These are phyloP conservation scores for Pomacea canaliculata DNA, from an alignment of 2,888 invertebrate genomes.

Conservation along the genomic window DNA sequence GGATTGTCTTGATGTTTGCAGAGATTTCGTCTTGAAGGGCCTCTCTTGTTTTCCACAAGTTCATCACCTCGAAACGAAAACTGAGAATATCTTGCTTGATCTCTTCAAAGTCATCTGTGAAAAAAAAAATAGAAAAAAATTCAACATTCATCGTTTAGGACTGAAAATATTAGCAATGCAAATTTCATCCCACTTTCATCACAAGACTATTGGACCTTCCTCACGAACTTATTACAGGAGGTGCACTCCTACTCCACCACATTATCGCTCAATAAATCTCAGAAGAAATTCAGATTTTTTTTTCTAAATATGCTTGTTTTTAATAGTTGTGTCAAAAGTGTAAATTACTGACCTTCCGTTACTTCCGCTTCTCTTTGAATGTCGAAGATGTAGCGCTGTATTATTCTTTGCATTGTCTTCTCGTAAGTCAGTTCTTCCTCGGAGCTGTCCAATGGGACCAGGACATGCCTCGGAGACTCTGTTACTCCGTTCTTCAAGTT, in stretches of 20 bases:
- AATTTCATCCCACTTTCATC: too few relatives aligned
- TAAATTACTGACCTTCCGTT: slow-evolving; percentile 51
- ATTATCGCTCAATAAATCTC: too few relatives aligned
- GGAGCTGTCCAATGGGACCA: slow-evolving; percentile 25
- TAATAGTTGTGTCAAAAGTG: too few relatives aligned
- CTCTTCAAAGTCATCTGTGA: slow-evolving; percentile 48
- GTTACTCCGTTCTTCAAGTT: slow-evolving; percentile 29
- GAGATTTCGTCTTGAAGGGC: slow-evolving; percentile 37
- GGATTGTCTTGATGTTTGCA: slow-evolving; percentile 29
- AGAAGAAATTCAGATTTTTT: too few relatives aligned
- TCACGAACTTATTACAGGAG: too few relatives aligned
- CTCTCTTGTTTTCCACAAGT: slow-evolving; percentile 38
- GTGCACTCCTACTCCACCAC: too few relatives aligned
- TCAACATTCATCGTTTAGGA: neutral
- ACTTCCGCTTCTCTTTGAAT: slow-evolving; percentile 61
- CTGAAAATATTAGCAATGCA: too few relatives aligned
- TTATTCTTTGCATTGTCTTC: slow-evolving; percentile 59
- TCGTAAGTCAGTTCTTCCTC: slow-evolving; percentile 43
- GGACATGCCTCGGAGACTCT: slow-evolving; percentile 8
- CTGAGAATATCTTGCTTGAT: slow-evolving; percentile 55
- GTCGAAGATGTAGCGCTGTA: slow-evolving; percentile 62
- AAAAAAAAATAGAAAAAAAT: neutral
- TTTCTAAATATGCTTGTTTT: too few relatives aligned
- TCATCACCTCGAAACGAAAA: slow-evolving; percentile 53
- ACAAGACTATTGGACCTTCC: too few relatives aligned